Evolutionary conservation across 35 echinoderm and acorn worm genomes (phyloP).

Genomic region (Hemicentrotus pulcherrimus): DNA sequence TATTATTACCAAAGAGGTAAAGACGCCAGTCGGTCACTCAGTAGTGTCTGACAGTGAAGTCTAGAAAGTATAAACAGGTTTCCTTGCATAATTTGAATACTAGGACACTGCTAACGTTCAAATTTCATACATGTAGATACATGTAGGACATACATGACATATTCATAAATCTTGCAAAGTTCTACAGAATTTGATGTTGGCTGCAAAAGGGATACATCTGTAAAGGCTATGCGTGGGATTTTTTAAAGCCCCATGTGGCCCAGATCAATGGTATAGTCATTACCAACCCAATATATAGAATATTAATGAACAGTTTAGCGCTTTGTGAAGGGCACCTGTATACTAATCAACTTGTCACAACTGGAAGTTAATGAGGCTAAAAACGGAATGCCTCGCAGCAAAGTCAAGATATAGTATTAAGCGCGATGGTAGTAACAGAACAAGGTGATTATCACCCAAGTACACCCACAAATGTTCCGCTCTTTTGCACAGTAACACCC

Average conservation of each 20-base stretch:
- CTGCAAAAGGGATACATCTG: too few species aligned
- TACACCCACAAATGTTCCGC: slow-evolving; percentile 1
- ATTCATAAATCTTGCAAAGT: too few species aligned
- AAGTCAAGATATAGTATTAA: background rate
- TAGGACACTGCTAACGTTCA: too few species aligned
- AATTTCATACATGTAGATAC: too few species aligned
- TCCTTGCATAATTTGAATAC: too few species aligned
- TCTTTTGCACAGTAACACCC: background rate
- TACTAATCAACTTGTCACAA: background rate
- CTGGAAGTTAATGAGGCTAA: slow-evolving; percentile 11
- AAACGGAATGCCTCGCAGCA: background rate
- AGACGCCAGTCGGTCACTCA: too few species aligned
- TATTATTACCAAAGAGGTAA: too few species aligned
- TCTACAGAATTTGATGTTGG: too few species aligned
- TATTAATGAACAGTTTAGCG: slow-evolving; percentile 8
- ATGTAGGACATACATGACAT: too few species aligned
- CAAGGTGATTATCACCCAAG: background rate
- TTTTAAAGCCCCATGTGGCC: background rate
- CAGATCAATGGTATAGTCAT: background rate
- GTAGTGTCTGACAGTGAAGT: too few species aligned
- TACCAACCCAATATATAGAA: background rate
- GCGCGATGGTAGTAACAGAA: background rate
- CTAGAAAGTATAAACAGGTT: too few species aligned
- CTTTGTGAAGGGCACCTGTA: background rate
- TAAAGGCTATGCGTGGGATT: background rate